Conservation (phyloP, 2,888 invertebrate species). For the Platypus cylindrus region DNA sequence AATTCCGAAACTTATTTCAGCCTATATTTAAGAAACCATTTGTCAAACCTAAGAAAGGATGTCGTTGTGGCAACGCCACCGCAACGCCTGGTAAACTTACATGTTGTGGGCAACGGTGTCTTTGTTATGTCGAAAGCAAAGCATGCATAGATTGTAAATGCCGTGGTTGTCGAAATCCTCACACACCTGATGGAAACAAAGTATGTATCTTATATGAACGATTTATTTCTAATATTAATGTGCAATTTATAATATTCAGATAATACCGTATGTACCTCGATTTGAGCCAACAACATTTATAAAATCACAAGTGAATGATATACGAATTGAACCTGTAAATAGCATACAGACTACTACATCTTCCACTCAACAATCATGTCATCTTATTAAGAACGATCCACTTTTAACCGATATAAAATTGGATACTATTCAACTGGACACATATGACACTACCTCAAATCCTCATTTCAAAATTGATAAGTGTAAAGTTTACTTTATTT, state of each 20-base stretch:
- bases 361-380: slow-evolving; percentile 10
- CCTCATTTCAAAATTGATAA: slow-evolving; percentile 22
- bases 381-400: slow-evolving; percentile 17
- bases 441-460: slow-evolving; percentile 20
- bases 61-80: slow-evolving; percentile 84
- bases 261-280: slow-evolving; percentile 26
- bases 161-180: slow-evolving; percentile 85
- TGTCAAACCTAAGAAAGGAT: slow-evolving; percentile 53
- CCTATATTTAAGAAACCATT: slow-evolving; percentile 42
- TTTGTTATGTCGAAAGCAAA: slow-evolving; percentile 84
- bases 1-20: slow-evolving; percentile 23
- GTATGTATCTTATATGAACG: slow-evolving; percentile 32
- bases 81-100: slow-evolving; percentile 80
- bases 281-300: slow-evolving; percentile 18
- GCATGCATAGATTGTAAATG: slow-evolving; percentile 85
- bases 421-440: slow-evolving; percentile 22
- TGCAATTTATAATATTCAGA: slow-evolving; percentile 21
- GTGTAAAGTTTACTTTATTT: no score
- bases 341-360: slow-evolving; percentile 15
- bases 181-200: slow-evolving; percentile 69
- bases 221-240: slow-evolving; percentile 12
- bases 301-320: slow-evolving; percentile 25
- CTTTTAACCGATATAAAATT: slow-evolving; percentile 24
- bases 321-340: slow-evolving; percentile 23
- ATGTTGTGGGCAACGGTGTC: slow-evolving; percentile 88